A percentile compares a stretch with the other conserved stretches of the same genome.
phyloP scores from a whole-genome alignment of 2,113 vertebrate species.

The Microcebus lehilahytsara region DNA sequence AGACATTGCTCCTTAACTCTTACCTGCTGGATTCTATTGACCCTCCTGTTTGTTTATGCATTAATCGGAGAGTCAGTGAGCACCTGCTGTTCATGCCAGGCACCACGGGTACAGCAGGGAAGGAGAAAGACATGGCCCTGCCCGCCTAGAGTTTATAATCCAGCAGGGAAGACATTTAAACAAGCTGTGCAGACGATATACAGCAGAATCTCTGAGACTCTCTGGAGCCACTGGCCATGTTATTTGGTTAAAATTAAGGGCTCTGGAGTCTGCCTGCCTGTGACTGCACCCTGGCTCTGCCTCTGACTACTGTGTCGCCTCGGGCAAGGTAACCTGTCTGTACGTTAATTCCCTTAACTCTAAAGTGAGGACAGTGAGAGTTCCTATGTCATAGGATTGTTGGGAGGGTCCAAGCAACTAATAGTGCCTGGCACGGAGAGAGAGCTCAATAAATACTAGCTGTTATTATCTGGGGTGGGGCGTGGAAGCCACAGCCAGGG shows the following conservation, averaged over 20 bases:
- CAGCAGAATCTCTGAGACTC: background rate
- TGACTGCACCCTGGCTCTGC: background rate
- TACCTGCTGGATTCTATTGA: background rate
- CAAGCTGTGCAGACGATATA: background rate
- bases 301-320: background rate
- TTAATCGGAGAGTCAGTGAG: background rate
- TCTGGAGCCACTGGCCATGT: background rate
- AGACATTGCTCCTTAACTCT: background rate
- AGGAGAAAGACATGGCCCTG: background rate
- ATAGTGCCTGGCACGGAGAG: too few species aligned
- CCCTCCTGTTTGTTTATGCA: too few species aligned
- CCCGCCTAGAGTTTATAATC: background rate
- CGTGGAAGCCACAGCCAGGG: fast-evolving
- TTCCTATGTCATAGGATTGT: background rate
- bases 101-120: fast-evolving
- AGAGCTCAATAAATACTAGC: background rate
- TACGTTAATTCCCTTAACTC: background rate
- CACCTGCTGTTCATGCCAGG: background rate
- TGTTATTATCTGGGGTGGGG: background rate
- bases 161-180: background rate
- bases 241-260: background rate
- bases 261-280: background rate
- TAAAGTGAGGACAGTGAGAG: background rate
- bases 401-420: fast-evolving
- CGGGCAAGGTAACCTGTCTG: background rate